phyloP scores from a whole-genome alignment of 2,797 vertebrate genomes.

The Cottoperca gobio region DNA sequence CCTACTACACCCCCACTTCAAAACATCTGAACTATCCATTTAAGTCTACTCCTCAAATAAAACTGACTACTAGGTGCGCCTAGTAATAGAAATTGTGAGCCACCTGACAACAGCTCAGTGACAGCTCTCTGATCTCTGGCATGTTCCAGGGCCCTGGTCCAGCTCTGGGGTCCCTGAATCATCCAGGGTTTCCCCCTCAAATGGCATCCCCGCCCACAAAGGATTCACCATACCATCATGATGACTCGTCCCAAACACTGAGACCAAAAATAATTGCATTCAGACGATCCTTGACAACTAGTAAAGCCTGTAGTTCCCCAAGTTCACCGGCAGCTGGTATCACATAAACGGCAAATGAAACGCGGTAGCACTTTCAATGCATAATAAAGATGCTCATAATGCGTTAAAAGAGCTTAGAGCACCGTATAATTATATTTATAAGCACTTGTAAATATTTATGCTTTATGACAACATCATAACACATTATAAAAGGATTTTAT shows the following conservation, averaged over 20 bases:
- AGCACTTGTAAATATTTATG: no score
- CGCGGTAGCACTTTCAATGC: no score
- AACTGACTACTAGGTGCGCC: not conserved
- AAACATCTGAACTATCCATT: no score
- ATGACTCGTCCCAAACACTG: conserved; percentile 16
- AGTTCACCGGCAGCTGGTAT: not conserved
- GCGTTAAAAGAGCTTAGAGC: no score
- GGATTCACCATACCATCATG: conserved; percentile 39
- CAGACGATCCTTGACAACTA: not conserved
- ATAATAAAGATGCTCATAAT: no score
- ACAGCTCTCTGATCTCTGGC: conserved; percentile 42
- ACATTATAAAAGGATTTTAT: no score
- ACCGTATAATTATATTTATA: no score
- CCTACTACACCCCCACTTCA: no score
- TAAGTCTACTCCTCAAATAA: not conserved
- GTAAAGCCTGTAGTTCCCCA: not conserved
- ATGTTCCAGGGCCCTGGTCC: conserved; percentile 21
- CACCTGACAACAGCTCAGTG: conserved; percentile 36
- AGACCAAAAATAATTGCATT: conserved; percentile 39
- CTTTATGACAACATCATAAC: no score
- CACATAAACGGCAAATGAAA: not conserved
- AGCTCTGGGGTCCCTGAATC: conserved; percentile 36
- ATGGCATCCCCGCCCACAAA: conserved; percentile 50
- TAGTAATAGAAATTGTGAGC: conserved; percentile 17
- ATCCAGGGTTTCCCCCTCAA: conserved; percentile 42